These are phyloP conservation scores for Erpornis zantholeuca DNA, from an alignment of 2,113 vertebrate genomes.

Conservation along the genomic window DNA sequence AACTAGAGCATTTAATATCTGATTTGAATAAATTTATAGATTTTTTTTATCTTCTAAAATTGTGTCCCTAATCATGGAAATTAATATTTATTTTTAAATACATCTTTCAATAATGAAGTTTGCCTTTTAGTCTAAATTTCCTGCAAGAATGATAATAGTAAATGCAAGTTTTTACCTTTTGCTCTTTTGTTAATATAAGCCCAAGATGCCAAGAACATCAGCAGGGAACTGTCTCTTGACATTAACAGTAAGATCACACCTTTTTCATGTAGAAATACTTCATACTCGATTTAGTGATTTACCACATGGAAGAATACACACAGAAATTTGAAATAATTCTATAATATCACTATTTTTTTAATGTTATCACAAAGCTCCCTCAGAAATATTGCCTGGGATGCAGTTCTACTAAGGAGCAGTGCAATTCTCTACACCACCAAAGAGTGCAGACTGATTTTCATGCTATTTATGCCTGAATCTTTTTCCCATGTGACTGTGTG, in stretches of 20 bases:
- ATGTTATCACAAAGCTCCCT: not conserved
- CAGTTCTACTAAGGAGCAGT: not conserved
- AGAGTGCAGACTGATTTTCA: not conserved
- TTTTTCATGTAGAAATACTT: not conserved
- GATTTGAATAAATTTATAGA: not conserved
- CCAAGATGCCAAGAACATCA: not conserved
- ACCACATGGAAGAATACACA: not conserved
- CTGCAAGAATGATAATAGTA: not conserved
- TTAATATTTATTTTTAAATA: not conserved
- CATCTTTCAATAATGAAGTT: not conserved
- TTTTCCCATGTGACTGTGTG: not conserved
- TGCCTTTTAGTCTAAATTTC: not conserved
- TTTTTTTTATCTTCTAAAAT: not conserved
- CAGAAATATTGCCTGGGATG: not conserved
- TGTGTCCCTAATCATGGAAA: not conserved
- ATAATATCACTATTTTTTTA: not conserved
- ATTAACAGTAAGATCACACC: not conserved
- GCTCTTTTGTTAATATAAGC: not conserved
- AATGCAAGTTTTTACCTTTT: not conserved
- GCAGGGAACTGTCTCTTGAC: not conserved
- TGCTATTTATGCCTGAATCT: not conserved
- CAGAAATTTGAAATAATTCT: not conserved
- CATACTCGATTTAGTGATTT: not conserved
- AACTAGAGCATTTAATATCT: not conserved
- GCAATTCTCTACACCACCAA: not conserved